Base-by-base conservation (phyloP, 2,888 invertebrate species). In the Caenorhabditis sp. region DNA sequence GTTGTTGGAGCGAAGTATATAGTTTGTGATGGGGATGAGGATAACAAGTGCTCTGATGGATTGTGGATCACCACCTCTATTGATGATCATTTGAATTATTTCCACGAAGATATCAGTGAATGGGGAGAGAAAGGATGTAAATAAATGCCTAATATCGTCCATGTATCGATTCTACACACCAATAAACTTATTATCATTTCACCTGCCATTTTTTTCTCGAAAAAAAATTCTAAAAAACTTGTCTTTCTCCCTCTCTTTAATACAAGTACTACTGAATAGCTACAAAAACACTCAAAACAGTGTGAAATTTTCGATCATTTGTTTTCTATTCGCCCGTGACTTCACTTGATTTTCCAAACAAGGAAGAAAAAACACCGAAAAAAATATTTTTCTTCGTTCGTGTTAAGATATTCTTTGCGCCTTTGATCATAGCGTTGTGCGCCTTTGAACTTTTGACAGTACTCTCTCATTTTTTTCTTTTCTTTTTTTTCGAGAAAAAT, bases 61-160 rank as follows among this genome's bases (percentile, higher is more conserved):
- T 66, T 78, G 5, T 64, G 64, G 67, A 71, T 84, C 53, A 78
- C 82, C 36, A 66, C 79, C 21, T 82, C 81, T 8, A 74, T 83
- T 60, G 65, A 68, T 56, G 85, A 85, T 56, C 85, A 85, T 65
- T 72, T 82, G 14, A 80, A 83, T 67, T 84, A 84, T 63, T 84
- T 79, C 56, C 71, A 75, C 10, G 54, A 77, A 17, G 78, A 81
- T 63, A 70, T 83, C 49, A 71, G 74, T 23, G 80, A 57, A n/a
- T 83, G 72, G 70, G 83, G 83, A 72, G 76, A 69, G n/a, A 70
- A 67, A 26, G 82, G 82, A 50, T 82, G 82, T 54, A 72, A 74
- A n/a, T 67, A 72, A 58, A 43, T 43, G n/a, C n/a, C n/a, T n/a
- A n/a, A n/a, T n/a, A n/a, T n/a, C n/a, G n/a, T n/a, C n/a, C n/a